Evolutionary conservation across 2,113 vertebrate genomes (phyloP).

Genomic region (Gallinago media): DNA sequence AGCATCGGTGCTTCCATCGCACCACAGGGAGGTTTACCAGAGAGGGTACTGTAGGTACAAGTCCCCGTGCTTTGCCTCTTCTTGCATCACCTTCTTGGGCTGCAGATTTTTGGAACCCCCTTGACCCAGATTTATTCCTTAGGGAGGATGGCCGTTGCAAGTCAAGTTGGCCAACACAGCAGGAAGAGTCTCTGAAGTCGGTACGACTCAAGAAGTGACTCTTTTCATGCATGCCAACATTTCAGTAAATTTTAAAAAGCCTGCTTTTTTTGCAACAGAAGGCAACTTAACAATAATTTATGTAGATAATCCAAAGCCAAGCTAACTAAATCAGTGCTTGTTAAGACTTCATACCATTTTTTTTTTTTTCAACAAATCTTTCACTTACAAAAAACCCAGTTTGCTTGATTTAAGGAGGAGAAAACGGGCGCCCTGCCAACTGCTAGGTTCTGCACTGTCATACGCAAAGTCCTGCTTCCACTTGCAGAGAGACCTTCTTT

Average conservation of each 20-base stretch:
- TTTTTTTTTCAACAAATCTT: not conserved
- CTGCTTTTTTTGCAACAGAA: not conserved
- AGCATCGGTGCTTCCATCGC: rapidly evolving
- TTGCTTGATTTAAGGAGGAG: constrained; percentile 7
- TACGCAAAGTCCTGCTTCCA: not conserved
- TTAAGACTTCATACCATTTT: not conserved
- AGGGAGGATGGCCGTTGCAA: not conserved
- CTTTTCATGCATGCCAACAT: not conserved
- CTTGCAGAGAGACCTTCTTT: not conserved
- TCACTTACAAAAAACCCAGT: constrained; percentile 32
- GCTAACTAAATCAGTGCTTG: not conserved
- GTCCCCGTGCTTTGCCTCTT: not conserved
- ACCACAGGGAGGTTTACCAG: not conserved
- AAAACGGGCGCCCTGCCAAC: not conserved
- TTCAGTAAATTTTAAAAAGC: not conserved
- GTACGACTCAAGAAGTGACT: not conserved
- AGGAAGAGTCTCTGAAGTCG: not conserved
- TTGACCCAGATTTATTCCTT: not conserved
- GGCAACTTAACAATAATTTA: constrained; percentile 27
- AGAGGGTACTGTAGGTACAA: rapidly evolving
- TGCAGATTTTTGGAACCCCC: not conserved
- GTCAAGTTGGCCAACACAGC: not conserved
- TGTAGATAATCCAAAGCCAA: constrained; percentile 8
- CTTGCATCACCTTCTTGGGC: not conserved
- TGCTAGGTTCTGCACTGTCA: constrained; percentile 10